Percentiles rank a stretch among this genome's conserved stretches.
phyloP scores from a whole-genome alignment of 2,888 invertebrate species.

The Epinotia ramella region DNA sequence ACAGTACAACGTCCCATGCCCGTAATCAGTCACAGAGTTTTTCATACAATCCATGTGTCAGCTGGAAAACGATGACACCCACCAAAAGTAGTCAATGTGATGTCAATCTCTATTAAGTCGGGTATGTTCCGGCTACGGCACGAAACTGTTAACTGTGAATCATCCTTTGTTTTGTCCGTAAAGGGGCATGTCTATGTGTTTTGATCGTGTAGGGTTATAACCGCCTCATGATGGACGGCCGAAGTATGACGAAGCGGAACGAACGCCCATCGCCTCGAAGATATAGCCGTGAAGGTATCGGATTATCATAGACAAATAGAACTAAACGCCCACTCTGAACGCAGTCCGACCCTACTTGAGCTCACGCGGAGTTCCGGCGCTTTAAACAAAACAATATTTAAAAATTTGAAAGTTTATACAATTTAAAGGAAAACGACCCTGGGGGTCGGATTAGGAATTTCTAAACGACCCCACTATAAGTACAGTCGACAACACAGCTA shows the following conservation, averaged over 20 bases:
- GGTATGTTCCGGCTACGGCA: too few species aligned
- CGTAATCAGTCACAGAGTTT: too few species aligned
- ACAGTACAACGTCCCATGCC: too few species aligned
- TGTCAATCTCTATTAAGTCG: too few species aligned
- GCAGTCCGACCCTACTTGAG: slow-evolving; percentile 53
- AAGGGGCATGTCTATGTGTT: background rate
- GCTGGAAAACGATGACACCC: too few species aligned
- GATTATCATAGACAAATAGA: slow-evolving; percentile 54
- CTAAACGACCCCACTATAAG: background rate
- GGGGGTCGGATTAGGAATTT: background rate
- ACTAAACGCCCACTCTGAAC: slow-evolving; percentile 59
- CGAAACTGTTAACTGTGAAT: too few species aligned
- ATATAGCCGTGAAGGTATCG: slow-evolving; percentile 34
- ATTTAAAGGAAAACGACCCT: background rate
- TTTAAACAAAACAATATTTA: background rate
- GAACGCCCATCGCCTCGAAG: slow-evolving; percentile 27
- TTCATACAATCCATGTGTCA: too few species aligned
- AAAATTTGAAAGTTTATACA: background rate
- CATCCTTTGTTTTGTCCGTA: background rate
- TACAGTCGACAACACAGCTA: too few species aligned
- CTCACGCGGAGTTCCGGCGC: slow-evolving; percentile 1
- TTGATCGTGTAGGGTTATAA: background rate
- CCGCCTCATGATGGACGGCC: background rate
- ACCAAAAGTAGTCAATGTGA: too few species aligned
- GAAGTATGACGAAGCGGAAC: slow-evolving; percentile 24